Percentiles rank a stretch among this genome's conserved stretches.
These are phyloP conservation scores for Sebastes fasciatus DNA, from an alignment of 2,113 vertebrate genomes.

Conservation along the genomic window DNA sequence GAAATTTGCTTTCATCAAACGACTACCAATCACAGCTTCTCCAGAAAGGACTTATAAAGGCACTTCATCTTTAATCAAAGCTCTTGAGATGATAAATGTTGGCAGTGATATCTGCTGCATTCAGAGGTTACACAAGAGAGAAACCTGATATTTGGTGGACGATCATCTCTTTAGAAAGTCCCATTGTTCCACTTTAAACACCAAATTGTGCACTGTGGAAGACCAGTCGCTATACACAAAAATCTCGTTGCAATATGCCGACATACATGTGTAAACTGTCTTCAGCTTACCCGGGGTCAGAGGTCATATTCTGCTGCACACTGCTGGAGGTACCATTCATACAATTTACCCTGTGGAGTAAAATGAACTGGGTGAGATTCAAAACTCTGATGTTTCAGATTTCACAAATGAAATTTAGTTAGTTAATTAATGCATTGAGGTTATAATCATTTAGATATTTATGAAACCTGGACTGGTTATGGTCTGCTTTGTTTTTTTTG, in stretches of 20 bases:
- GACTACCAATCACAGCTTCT: conserved; percentile 55
- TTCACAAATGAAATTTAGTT: background rate
- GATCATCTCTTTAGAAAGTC: conserved; percentile 4
- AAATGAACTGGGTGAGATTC: conserved; percentile 19
- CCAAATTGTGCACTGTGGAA: background rate
- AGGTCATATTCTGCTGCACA: conserved; percentile 85
- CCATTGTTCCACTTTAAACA: background rate
- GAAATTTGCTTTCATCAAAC: conserved; percentile 31
- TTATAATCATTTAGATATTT: background rate
- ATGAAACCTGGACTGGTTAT: background rate
- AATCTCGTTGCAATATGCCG: background rate
- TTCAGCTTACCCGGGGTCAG: conserved; percentile 56
- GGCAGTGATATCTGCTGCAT: conserved; percentile 20
- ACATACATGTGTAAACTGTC: background rate
- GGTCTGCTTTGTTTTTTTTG: background rate
- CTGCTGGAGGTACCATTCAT: conserved; percentile 85
- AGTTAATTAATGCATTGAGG: background rate
- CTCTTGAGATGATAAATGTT: conserved; percentile 47
- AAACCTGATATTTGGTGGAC: conserved; percentile 12
- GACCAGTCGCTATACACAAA: background rate
- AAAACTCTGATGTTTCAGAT: conserved; percentile 11
- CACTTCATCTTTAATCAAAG: conserved; percentile 54
- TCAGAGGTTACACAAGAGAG: conserved; percentile 9
- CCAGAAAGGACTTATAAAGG: conserved; percentile 59
- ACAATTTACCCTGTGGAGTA: conserved; percentile 77